Base-by-base conservation (phyloP, 53 echinoderm and acorn worm species). In the Luidia sarsii region DNA sequence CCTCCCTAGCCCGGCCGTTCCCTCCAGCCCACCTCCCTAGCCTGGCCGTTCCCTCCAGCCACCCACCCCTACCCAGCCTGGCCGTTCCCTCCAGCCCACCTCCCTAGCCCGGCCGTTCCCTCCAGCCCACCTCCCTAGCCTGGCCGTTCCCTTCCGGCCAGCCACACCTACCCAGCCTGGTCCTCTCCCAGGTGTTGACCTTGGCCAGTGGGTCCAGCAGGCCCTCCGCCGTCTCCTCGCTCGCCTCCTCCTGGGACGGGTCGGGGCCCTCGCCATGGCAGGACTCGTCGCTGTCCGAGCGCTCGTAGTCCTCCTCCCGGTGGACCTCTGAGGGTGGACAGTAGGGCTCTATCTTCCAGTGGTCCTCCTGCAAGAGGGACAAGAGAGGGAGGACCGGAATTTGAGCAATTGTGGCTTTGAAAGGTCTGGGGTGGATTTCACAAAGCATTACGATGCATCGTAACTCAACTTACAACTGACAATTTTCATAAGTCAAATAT, bases 111-210 rank as follows among this genome's bases (percentile, higher is more conserved):
- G n/a, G n/a, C n/a, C n/a, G n/a, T n/a, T n/a, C n/a, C n/a, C n/a
- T n/a, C n/a, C n/a, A 4, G 10, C 10, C 51, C 0, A 1, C 1
- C 1, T 0, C 51, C 13, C 4, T 51, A 21, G 21, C 51, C 51
- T 51, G 51, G 18, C 4, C 18, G n/a, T 21, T 51, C 10, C 36
- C 6, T n/a, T n/a, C n/a, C n/a, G n/a, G n/a, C n/a, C n/a, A n/a
- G n/a, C n/a, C n/a, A n/a, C n/a, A 79, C 89, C 57, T 77, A 95
- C 95, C 95, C 48, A 95, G 87, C 57, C 92, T 87, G 27, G 95
- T 95, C 65, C 61, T 82, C 38, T 90, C 92, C 95, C 95, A 95
- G 1, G 92, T 95, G 86, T 92, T 95, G 88, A 92, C 87, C 80
- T 90, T 95, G 18, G 69, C 50, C 29, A 90, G 39, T n/a, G 92